Base-by-base conservation (phyloP, 2,797 vertebrate species). In the Clamator glandarius region DNA sequence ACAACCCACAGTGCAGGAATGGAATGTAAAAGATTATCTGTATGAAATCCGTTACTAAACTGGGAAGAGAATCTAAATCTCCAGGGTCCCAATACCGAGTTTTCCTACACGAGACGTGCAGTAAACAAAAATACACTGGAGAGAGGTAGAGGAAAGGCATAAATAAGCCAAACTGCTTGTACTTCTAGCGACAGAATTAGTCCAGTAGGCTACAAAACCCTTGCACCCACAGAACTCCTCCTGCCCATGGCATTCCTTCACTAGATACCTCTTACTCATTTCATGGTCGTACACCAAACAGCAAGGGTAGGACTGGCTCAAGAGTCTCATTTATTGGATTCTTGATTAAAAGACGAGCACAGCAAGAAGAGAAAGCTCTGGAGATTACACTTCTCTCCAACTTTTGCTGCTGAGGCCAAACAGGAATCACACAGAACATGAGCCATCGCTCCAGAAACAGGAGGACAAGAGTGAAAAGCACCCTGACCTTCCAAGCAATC, bases 1-100 rank as follows among this genome's bases (percentile, higher is more conserved):
- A 72, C 76, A 75, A 64, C 76, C 59, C 41, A 33, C 33, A 75
- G 72, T 83, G 57, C 64, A 85, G 73, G 59, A 92, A 84, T 14
- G 63, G 69, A 88, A 78, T 83, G 82, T 68, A 39, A 80, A 67
- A 91, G 68, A 95, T 94, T 72, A 94, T 83, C 89, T 83, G 51
- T n/a, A 42, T n/a, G 24, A 95, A 93, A 94, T 68, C 75, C 87
- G 89, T 58, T 87, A 92, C 92, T 78, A 87, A 90, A 80, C 23
- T 61, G 85, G 76, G 82, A 91, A 54, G 41, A 87, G 78, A 36
- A 57, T 54, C n/a, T 50, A 70, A 89, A 74, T 41, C 82, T 92
- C 84, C 82, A 44, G 81, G 92, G 86, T 31, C 44, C 61, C 61
- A 64, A 4, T 10, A 41, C 79, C 70, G 75, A 77, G 35, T 17